These are phyloP conservation scores for Zhengitettix transpicula DNA, from an alignment of 2,888 invertebrate genomes.

Conservation along the genomic window DNA sequence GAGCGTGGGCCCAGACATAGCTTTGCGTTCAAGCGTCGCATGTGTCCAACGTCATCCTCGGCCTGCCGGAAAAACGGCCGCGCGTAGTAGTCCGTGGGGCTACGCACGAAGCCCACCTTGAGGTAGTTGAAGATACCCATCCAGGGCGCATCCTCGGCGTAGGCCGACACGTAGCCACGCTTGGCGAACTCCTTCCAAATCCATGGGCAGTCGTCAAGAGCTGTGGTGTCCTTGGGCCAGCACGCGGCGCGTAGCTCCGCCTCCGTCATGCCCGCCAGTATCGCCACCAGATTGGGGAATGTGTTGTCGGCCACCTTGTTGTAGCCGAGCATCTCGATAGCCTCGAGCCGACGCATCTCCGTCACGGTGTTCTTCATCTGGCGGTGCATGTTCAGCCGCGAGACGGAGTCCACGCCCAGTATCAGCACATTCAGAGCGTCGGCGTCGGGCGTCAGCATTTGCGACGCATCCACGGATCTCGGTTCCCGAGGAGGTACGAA, in stretches of 20 bases:
- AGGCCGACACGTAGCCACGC: conserved; percentile 57
- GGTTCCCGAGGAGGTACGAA: conserved; percentile 31
- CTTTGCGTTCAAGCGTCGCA: conserved; percentile 42
- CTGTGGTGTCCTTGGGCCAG: conserved; percentile 35
- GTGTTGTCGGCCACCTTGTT: conserved; percentile 85
- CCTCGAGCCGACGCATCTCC: conserved; percentile 41
- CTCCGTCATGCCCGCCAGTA: conserved; percentile 53
- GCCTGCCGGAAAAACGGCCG: conserved; percentile 54
- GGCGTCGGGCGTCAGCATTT: neutral
- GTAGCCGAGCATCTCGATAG: conserved; percentile 70
- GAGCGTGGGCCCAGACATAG: conserved; percentile 54
- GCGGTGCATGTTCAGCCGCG: conserved; percentile 67
- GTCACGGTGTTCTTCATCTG: conserved; percentile 59
- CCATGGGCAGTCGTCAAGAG: conserved; percentile 65
- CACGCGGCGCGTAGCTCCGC: conserved; percentile 46
- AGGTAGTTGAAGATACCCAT: conserved; percentile 69
- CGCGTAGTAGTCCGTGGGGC: conserved; percentile 74
- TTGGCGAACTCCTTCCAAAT: conserved; percentile 67
- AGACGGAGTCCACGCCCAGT: conserved; percentile 72
- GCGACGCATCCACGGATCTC: neutral
- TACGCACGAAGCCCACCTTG: conserved; percentile 55
- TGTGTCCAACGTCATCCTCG: conserved; percentile 48
- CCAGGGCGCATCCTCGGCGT: conserved; percentile 65
- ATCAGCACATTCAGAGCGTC: conserved; percentile 37
- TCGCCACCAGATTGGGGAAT: conserved; percentile 73